These are phyloP conservation scores for Phthorimaea operculella DNA, from an alignment of 1,140 invertebrate genomes.

Conservation along the genomic window DNA sequence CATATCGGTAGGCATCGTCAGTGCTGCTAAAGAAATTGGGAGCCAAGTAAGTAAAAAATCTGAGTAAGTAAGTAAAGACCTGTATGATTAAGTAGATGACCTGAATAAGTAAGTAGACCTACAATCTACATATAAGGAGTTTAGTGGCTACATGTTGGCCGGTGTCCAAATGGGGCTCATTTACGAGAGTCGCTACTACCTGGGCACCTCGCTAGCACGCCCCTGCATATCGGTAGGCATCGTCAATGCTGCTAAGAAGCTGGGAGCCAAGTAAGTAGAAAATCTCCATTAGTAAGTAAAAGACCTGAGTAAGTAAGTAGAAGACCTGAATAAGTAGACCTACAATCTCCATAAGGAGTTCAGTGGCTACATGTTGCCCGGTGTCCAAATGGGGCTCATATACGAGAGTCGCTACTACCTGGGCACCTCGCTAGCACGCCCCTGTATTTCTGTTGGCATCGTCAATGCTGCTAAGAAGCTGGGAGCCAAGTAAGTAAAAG, in stretches of 20 bases:
- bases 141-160: conserved; percentile 82
- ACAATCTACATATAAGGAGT: conserved; percentile 73
- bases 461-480: conserved; percentile 70
- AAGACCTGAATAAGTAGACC: too few relatives aligned
- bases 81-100: too few relatives aligned
- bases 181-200: conserved; percentile 83
- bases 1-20: conserved; percentile 78
- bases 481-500: conserved; percentile 68
- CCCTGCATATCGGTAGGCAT: conserved; percentile 83
- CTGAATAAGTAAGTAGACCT: conserved; percentile 4
- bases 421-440: too few relatives aligned
- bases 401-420: too few relatives aligned
- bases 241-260: conserved; percentile 68
- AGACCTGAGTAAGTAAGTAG: too few relatives aligned
- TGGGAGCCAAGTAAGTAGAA: conserved; percentile 67
- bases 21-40: conserved; percentile 68
- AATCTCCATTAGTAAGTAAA: conserved; percentile 4
- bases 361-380: too few relatives aligned
- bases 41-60: conserved; percentile 58
- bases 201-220: conserved; percentile 83
- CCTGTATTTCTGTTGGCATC: conserved; percentile 81
- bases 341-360: too few relatives aligned
- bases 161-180: conserved; percentile 79
- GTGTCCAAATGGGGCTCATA: too few relatives aligned
- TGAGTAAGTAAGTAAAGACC: conserved; percentile 4